Conservation (phyloP, 2,797 vertebrate species). For the Leucoraja ocellata region DNA sequence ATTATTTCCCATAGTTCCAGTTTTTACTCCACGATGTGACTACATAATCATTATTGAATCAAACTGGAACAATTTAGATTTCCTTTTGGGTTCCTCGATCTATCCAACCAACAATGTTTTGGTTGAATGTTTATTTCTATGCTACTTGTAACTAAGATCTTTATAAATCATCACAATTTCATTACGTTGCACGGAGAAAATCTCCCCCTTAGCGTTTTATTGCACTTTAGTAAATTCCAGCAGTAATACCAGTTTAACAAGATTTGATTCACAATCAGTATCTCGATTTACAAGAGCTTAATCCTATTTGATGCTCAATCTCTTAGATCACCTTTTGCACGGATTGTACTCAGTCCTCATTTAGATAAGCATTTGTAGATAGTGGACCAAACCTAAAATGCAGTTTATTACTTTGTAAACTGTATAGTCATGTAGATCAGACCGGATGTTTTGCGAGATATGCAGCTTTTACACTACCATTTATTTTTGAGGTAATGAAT, state of each 20-base stretch:
- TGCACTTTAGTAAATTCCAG: background rate
- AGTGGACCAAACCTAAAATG: background rate
- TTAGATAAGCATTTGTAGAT: background rate
- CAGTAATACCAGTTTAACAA: background rate
- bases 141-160: background rate
- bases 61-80: background rate
- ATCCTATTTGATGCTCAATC: background rate
- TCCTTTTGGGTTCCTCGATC: background rate
- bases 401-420: conserved; percentile 12
- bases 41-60: background rate
- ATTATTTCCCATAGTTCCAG: background rate
- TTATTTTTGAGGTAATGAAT: background rate
- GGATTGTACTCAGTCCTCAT: background rate
- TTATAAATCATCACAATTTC: background rate
- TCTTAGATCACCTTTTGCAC: background rate
- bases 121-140: background rate
- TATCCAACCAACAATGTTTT: background rate
- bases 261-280: background rate
- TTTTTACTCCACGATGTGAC: background rate
- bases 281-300: background rate
- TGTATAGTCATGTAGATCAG: background rate
- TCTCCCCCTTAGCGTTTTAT: background rate
- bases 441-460: background rate
- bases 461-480: background rate
- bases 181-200: background rate